Evolutionary conservation across 2,797 vertebrate genomes (phyloP).

Genomic region (Ceyx erithaca): DNA sequence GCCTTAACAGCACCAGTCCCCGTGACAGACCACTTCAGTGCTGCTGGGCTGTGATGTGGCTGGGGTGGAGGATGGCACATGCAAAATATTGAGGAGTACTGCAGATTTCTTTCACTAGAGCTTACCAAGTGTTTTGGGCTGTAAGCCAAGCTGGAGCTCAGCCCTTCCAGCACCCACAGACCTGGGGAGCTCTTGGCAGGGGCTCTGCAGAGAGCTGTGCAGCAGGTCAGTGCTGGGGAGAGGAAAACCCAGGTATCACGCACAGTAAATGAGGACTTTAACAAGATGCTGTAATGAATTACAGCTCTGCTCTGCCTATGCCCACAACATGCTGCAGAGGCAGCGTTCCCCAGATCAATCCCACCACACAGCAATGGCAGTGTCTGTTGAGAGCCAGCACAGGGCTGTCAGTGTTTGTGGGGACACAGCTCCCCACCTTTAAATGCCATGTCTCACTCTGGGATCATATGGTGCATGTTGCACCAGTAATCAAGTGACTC

Average conservation of each 20-base stretch:
- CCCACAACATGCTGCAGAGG: not conserved
- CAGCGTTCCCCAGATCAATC: not conserved
- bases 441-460: accelerated
- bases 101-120: not conserved
- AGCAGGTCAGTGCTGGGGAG: not conserved
- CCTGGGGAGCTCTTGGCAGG: not conserved
- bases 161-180: not conserved
- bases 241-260: not conserved
- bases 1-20: not conserved
- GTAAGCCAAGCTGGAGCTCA: not conserved
- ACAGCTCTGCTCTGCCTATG: accelerated
- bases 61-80: not conserved
- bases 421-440: not conserved
- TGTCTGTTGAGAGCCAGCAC: too few species aligned
- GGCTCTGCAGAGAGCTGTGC: not conserved
- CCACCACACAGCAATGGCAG: accelerated
- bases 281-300: not conserved
- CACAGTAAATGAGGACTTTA: not conserved
- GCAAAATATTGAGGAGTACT: not conserved
- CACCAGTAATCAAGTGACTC: not conserved
- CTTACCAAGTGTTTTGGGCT: not conserved
- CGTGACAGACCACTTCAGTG: accelerated
- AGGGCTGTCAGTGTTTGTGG: not conserved
- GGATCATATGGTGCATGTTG: not conserved
- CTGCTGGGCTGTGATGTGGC: not conserved